Percentiles rank a stretch among this genome's conserved stretches.
phyloP scores from a whole-genome alignment of 1,140 invertebrate species.

The Aphelenchoides fujianensis region DNA sequence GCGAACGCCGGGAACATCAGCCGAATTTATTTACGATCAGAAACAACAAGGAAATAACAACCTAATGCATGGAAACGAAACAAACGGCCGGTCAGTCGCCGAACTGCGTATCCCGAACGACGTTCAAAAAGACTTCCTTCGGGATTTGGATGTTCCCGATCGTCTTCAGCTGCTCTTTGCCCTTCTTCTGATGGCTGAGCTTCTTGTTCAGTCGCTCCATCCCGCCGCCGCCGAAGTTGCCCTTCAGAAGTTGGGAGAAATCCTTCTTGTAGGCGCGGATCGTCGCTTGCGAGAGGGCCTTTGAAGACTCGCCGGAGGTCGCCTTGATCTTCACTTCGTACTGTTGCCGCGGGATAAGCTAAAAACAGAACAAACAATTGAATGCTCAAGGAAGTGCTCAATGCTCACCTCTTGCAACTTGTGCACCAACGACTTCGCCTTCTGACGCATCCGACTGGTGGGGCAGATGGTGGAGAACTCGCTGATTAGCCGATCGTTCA shows the following conservation, averaged over 20 bases:
- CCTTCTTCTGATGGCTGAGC: constrained; percentile 80
- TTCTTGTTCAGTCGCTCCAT: constrained; percentile 83
- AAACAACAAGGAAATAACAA: background rate
- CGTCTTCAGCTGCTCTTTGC: constrained; percentile 85
- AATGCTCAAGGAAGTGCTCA: no score
- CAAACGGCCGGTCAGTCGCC: background rate
- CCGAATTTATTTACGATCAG: background rate
- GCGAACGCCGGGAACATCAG: no score
- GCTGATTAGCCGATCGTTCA: constrained; percentile 79
- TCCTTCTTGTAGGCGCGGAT: constrained; percentile 85
- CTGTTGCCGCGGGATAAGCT: constrained; percentile 81
- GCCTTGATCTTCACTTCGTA: constrained; percentile 83
- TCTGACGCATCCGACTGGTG: constrained; percentile 69
- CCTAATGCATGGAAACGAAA: no score
- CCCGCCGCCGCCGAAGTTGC: constrained; percentile 73
- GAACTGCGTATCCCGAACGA: constrained; percentile 66
- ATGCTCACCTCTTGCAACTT: constrained; percentile 78
- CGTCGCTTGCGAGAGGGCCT: constrained; percentile 80
- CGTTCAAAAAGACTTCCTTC: constrained; percentile 86
- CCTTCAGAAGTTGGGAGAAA: constrained; percentile 64
- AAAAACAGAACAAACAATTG: no score
- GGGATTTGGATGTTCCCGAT: constrained; percentile 85
- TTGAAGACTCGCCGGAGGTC: constrained; percentile 69
- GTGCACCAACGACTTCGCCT: constrained; percentile 72
- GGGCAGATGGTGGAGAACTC: constrained; percentile 84